Percentiles rank a stretch among this genome's conserved stretches.
Evolutionary conservation across 2,888 invertebrate species (phyloP).

Genomic region (Habrosyne pyritoides): DNA sequence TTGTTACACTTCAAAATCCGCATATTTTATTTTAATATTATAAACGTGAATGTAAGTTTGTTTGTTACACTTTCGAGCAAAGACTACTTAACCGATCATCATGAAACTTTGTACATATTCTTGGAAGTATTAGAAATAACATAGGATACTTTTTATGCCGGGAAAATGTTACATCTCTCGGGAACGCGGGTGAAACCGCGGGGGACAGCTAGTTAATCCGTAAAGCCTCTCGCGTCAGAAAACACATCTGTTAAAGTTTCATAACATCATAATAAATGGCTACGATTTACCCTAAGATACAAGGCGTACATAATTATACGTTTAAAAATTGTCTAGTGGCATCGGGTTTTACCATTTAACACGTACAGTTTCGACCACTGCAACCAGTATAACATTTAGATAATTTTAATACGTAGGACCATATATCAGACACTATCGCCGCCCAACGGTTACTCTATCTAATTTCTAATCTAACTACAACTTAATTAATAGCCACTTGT

Average conservation of each 20-base stretch:
- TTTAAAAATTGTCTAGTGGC: slow-evolving; percentile 40
- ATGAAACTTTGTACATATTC: too few relatives aligned
- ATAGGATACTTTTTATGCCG: too few relatives aligned
- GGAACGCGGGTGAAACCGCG: too few relatives aligned
- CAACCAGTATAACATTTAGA: slow-evolving; percentile 26
- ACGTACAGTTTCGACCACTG: slow-evolving; percentile 45
- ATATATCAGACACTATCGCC: slow-evolving; percentile 66
- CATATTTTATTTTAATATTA: too few relatives aligned
- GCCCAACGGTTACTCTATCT: slow-evolving; percentile 74
- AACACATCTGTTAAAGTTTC: slow-evolving; percentile 37
- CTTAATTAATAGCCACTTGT: slow-evolving; percentile 83
- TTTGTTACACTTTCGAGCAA: too few relatives aligned
- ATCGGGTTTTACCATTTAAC: slow-evolving; percentile 54
- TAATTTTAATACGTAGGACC: slow-evolving; percentile 45
- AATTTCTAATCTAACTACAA: slow-evolving; percentile 82
- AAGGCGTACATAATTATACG: slow-evolving; percentile 38
- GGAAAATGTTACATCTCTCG: too few relatives aligned
- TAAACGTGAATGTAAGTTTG: too few relatives aligned
- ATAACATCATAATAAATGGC: slow-evolving; percentile 32
- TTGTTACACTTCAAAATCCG: too few relatives aligned
- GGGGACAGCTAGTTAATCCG: too few relatives aligned
- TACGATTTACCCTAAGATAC: slow-evolving; percentile 34
- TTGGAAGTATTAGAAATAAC: too few relatives aligned
- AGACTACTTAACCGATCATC: too few relatives aligned
- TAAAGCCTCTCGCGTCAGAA: too few relatives aligned